Conservation (phyloP, 1,140 invertebrate species). For the Calephelis virginiensis region DNA sequence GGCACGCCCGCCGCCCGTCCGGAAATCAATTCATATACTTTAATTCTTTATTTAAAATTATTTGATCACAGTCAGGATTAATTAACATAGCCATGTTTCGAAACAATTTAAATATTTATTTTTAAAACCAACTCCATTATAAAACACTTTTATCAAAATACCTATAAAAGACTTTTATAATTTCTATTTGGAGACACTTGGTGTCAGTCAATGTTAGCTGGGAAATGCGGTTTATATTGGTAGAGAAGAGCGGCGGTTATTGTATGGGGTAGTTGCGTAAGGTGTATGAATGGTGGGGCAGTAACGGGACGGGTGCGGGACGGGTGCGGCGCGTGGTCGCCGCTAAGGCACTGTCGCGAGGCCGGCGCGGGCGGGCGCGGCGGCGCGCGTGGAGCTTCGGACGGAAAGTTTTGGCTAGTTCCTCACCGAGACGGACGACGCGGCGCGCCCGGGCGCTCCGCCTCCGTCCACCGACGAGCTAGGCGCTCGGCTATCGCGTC, state of each 20-base stretch:
- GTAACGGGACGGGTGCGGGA: constrained; percentile 32
- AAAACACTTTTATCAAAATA: too few species aligned
- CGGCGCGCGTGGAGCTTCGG: constrained; percentile 64
- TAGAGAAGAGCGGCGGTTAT: constrained; percentile 10
- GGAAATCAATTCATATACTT: constrained; percentile 20
- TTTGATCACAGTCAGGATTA: neutral
- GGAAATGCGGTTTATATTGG: neutral
- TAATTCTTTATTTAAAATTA: constrained; percentile 2
- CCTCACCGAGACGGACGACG: constrained; percentile 60
- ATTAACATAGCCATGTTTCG: neutral
- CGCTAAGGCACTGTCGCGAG: constrained; percentile 67
- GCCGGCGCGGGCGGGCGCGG: constrained; percentile 43
- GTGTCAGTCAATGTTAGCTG: neutral
- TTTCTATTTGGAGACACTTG: neutral
- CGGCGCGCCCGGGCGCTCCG: constrained; percentile 44
- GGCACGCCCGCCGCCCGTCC: constrained; percentile 43
- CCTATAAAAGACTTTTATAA: constrained; percentile 1
- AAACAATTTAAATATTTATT: neutral
- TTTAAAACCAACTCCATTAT: neutral
- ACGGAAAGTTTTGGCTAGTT: constrained; percentile 74
- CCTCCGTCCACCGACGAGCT: constrained; percentile 48
- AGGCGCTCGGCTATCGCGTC: constrained; percentile 59
- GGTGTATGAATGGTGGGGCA: constrained; percentile 10
- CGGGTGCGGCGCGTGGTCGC: constrained; percentile 43
- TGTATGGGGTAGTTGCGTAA: neutral